Conservation (phyloP, 2,113 vertebrate species). For the Bubo bubo region DNA sequence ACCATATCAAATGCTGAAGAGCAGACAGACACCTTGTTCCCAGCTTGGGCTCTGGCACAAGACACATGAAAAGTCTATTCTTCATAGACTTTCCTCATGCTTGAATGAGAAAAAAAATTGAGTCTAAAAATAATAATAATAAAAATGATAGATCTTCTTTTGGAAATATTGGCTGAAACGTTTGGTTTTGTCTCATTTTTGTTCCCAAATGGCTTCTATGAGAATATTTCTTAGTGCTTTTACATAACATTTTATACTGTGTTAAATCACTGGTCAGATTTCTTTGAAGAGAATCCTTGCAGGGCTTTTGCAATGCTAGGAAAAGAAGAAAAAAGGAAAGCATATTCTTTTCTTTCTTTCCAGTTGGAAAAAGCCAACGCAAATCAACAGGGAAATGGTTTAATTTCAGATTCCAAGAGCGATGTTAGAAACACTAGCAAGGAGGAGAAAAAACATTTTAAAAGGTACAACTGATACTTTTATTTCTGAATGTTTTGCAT, state of each 20-base stretch:
- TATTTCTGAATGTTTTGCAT: background rate
- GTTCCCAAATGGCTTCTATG: conserved; percentile 22
- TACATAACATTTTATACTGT: conserved; percentile 58
- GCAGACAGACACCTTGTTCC: background rate
- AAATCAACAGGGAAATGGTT: conserved; percentile 44
- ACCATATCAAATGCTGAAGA: background rate
- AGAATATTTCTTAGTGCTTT: conserved; percentile 49
- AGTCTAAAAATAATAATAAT: conserved; percentile 40
- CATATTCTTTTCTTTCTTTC: conserved; percentile 8
- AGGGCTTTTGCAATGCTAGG: conserved; percentile 31
- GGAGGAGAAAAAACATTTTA: background rate
- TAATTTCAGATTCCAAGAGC: conserved; percentile 39
- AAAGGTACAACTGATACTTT: background rate
- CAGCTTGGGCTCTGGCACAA: background rate
- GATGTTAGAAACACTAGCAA: background rate
- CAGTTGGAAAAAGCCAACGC: conserved; percentile 6
- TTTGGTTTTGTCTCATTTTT: conserved; percentile 39
- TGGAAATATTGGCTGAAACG: conserved; percentile 14
- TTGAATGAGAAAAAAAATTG: background rate
- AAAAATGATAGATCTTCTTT: conserved; percentile 18
- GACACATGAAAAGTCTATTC: background rate
- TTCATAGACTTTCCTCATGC: background rate
- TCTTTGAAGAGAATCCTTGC: conserved; percentile 53
- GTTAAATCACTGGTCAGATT: conserved; percentile 47
- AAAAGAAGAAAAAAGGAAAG: conserved; percentile 10